Base-by-base conservation (phyloP, 2,797 vertebrate genomes). In the Arrhamphus sclerolepis region DNA sequence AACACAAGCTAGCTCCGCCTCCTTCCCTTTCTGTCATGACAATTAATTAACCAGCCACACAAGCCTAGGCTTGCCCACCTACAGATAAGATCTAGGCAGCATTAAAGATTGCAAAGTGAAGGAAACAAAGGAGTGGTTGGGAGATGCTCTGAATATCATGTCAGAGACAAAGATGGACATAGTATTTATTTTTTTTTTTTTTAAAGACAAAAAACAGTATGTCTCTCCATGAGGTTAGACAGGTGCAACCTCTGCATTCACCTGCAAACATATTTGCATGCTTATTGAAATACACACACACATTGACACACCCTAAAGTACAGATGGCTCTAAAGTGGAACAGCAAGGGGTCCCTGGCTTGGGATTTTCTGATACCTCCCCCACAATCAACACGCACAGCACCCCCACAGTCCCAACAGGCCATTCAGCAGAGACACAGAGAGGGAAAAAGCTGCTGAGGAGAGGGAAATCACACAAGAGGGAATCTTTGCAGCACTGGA, bases 51-150 rank as follows among this genome's bases (percentile, higher is more conserved):
- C 80, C 24, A 18, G 50, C 70, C 63, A 82, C 92, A 92, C 97
- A 98, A 93, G 97, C 75, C 91, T 82, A 88, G 91, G 84, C 97
- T 96, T 97, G 97, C 92, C 95, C 89, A 44, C 55, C 65, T 89
- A 87, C 86, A 92, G 90, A 92, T 91, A 81, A 91, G 90, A 93
- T 91, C 72, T 78, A 78, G 94, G 94, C 93, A 94, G 87, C 89
- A 86, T 87, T 82, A 73, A 64, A 73, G 46, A 91, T 80, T 71
- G 62, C 14, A 26, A 26, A 18, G 40, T 7, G 46, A 60, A 55
- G 38, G 22, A 40, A 65, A 64, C 14, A n/a, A 50, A 34, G 40
- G 22, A 53, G 62, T 57, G 29, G 46, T 31, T 26, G 14, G 11
- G 48, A 4, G 11, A 17, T 46, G 38, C 58, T 26, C 24, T 26